Percentiles rank a stretch among this genome's conserved stretches.
Conservation (phyloP, 2,113 vertebrate species). For the Motacilla alba region DNA sequence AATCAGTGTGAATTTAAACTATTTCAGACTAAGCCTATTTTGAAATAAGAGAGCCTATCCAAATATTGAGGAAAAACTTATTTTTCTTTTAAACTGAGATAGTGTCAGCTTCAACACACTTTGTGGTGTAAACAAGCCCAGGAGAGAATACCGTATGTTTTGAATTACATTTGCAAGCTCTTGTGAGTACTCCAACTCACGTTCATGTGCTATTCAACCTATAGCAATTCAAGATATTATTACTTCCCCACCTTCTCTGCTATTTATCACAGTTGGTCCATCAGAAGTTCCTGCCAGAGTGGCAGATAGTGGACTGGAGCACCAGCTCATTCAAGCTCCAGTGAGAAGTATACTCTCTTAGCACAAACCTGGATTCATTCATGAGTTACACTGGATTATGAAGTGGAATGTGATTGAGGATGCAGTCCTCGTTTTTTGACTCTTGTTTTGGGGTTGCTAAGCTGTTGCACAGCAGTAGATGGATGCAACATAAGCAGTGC, state of each 20-base stretch:
- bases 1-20: not conserved
- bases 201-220: constrained; percentile 1
- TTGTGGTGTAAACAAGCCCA: not conserved
- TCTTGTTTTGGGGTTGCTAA: not conserved
- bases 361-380: not conserved
- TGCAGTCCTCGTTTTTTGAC: not conserved
- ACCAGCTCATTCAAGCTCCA: not conserved
- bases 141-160: not conserved
- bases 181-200: not conserved
- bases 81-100: constrained; percentile 2
- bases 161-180: constrained; percentile 1
- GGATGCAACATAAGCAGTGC: not conserved
- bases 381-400: not conserved
- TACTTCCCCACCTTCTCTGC: not conserved
- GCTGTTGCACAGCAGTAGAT: not conserved
- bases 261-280: not conserved
- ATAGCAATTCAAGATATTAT: constrained; percentile 3
- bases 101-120: not conserved
- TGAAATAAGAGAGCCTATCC: not conserved
- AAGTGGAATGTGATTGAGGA: not conserved
- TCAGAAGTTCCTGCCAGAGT: not conserved
- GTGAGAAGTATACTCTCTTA: not conserved
- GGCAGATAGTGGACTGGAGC: not conserved
- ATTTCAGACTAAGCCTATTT: not conserved
- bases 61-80: not conserved